Percentiles rank a stretch among this genome's conserved stretches.
These are phyloP conservation scores for Gambelia wislizenii DNA, from an alignment of 2,797 vertebrate genomes.

Conservation along the genomic window DNA sequence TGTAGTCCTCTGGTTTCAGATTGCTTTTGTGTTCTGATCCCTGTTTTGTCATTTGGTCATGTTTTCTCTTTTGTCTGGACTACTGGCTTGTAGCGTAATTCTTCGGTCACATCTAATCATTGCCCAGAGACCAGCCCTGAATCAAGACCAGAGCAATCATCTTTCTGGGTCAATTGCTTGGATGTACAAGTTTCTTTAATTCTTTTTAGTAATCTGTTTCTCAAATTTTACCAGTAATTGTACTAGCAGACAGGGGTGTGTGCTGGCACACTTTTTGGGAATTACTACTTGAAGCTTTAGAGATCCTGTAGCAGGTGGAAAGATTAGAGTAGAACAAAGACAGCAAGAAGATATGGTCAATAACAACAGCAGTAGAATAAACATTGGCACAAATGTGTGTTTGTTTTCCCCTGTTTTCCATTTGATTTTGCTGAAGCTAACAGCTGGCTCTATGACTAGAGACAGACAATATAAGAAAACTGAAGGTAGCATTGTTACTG, in stretches of 20 bases:
- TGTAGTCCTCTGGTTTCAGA: neutral
- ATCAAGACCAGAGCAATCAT: neutral
- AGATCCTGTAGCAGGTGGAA: neutral
- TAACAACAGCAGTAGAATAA: neutral
- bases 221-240: neutral
- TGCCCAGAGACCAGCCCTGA: neutral
- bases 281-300: neutral
- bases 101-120: neutral
- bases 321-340: conserved; percentile 5
- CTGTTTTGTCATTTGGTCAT: neutral
- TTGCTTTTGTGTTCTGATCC: neutral
- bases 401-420: neutral
- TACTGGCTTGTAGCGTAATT: neutral
- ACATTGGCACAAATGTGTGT: neutral
- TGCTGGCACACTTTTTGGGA: neutral
- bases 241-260: neutral
- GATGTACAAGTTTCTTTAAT: neutral
- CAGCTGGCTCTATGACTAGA: neutral
- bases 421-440: neutral
- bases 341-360: neutral
- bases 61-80: neutral
- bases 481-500: neutral
- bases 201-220: neutral
- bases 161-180: neutral
- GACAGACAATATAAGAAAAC: neutral